Base-by-base conservation (phyloP, 2,797 vertebrate genomes). In the Lophotriccus pileatus region DNA sequence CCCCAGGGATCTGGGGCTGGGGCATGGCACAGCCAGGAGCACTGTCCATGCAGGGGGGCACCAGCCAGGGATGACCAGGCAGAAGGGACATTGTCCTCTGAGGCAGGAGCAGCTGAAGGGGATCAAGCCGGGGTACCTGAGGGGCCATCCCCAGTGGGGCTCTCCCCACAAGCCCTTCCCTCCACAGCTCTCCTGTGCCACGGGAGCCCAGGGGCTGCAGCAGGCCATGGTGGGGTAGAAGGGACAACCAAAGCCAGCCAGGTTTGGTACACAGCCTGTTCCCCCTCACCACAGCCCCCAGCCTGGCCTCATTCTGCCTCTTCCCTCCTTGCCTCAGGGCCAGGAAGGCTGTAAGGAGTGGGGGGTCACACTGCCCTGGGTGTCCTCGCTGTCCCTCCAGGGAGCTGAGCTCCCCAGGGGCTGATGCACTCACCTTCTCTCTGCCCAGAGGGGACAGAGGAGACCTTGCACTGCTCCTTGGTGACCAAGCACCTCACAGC, bases 121-220 rank as follows among this genome's bases (percentile, higher is more conserved):
- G 8, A 46, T 50, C 14, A 25, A 9, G 39, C 30, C 30, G 34
- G 32, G 60, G 34, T 19, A 84, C 41, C 23, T 2, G 3, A 44
- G 59, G 34, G 30, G 41, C 4, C 41, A 72, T 0, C 9, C 7
- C 18, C 4, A 2, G 15, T 12, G 15, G 34, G n/a, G 27, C 7
- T 44, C 13, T 49, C 2, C 17, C 34, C 10, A 8, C 34, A 34
- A 14, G 5, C 43, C 12, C 44, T 53, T 88, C 0, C 0, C 10
- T 37, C 76, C 36, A 2, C 3, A 24, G 72, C 17, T 4, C 23
- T 83, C 46, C 64, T 28, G 13, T 37, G 24, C 59, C 36, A 43
- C 8, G 52, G 63, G 43, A 63, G 43, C 36, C 13, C 55, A 8
- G 46, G 18, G 44, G 24, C 21, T 55, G 62, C 74, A 44, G 58